Conservation (phyloP, 2,888 invertebrate species). For the Homarus gammarus region DNA sequence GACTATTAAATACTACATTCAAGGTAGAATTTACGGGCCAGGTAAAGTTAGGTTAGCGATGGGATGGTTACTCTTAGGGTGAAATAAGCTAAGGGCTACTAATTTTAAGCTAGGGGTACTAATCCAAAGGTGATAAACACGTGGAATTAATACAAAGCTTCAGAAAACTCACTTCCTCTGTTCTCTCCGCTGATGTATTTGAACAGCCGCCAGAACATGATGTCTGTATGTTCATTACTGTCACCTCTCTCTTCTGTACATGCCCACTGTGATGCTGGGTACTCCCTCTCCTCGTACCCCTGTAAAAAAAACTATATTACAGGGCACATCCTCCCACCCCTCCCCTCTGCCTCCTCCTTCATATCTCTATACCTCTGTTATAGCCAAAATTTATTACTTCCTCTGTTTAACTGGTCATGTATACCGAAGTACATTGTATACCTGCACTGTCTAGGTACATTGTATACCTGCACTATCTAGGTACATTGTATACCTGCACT, state of each 20-base stretch:
- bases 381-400: too few species aligned
- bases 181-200: constrained; percentile 49
- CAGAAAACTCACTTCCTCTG: not conserved
- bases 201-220: constrained; percentile 55
- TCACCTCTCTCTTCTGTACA: not conserved
- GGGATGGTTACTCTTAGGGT: too few species aligned
- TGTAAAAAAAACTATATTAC: not conserved
- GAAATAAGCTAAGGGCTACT: too few species aligned
- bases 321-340: too few species aligned
- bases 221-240: not conserved
- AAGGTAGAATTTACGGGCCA: too few species aligned
- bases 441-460: not conserved
- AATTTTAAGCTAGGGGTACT: not conserved
- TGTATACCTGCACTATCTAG: not conserved
- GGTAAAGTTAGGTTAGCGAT: too few species aligned
- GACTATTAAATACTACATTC: too few species aligned
- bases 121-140: not conserved
- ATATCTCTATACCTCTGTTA: too few species aligned
- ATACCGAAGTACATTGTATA: not conserved
- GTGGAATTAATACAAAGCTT: not conserved
- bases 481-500: not conserved
- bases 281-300: constrained; percentile 59
- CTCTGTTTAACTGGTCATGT: too few species aligned
- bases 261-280: constrained; percentile 49
- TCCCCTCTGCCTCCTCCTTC: too few species aligned